Evolutionary conservation across 2,797 vertebrate genomes (phyloP), one percentile per base, ranked within the genome.

Genomic region (Pseudomugil tenellus): DNA sequence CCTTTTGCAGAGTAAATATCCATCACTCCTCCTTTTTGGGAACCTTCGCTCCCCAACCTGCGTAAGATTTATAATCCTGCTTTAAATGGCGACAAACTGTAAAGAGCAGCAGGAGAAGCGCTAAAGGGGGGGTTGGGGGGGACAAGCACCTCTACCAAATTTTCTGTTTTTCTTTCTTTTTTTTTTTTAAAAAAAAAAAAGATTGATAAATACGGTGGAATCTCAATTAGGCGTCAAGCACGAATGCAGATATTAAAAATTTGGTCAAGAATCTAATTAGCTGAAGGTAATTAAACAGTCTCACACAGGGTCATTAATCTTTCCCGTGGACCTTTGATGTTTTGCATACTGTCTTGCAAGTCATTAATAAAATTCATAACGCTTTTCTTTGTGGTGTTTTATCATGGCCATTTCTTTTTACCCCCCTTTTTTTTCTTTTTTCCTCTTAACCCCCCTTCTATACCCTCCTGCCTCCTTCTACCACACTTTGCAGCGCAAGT

Each of bases 221-320:
- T 97, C 96, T 98, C 96, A 98, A 98, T 97, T 97, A 98, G 94
- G 95, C 94, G 94, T 95, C 94, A 94, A 93, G 89, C 95, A 95
- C 94, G 94, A 96, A 97, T 93, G 95, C 96, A 97, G 97, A 98
- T 98, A 98, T 98, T 97, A 98, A 99, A 98, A 98, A 98, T 97
- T 96, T 99, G 97, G 98, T 99, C 97, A 99, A 98, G 96, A 98
- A 99, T 99, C 96, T 98, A 98, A 99, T 99, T 99, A 99, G 97
- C 96, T 96, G 93, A 95, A 96, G 96, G 97, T 99, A 99, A 99
- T 99, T 99, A 99, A 98, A 98, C 96, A 97, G 97, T 98, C 96
- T 96, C 96, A 96, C 96, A 94, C 93, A 93, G 96, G 98, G 97
- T 98, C 98, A 98, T 99, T 98, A 98, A 99, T 99, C 98, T 99